These are phyloP conservation scores for Operophtera brumata DNA, from an alignment of 2,888 invertebrate species.

Conservation along the genomic window DNA sequence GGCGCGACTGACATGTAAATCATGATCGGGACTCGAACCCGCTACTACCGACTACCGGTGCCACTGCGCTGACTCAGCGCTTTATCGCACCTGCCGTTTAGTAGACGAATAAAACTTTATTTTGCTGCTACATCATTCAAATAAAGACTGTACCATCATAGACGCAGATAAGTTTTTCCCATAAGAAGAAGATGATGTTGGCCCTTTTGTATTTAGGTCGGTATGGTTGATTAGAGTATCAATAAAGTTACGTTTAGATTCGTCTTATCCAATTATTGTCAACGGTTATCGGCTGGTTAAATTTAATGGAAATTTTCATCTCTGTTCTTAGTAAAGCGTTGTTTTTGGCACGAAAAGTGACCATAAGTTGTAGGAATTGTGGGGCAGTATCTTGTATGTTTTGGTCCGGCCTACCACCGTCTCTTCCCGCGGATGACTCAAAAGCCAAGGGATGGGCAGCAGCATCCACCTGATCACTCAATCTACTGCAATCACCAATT, in stretches of 20 bases:
- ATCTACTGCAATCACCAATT: no score
- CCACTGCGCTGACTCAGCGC: conserved; percentile 75
- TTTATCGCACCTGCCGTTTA: conserved; percentile 68
- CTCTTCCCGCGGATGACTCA: no score
- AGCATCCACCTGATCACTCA: no score
- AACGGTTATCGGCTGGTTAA: conserved; percentile 7
- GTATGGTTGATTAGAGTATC: conserved; percentile 28
- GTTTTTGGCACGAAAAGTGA: no score
- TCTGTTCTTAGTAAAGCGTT: no score
- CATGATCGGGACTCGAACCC: conserved; percentile 72
- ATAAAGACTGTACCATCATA: background rate
- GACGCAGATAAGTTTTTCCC: background rate
- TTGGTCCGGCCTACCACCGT: no score
- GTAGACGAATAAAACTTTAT: conserved; percentile 20
- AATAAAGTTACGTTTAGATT: conserved; percentile 29
- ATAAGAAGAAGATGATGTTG: conserved; percentile 1
- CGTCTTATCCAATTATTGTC: conserved; percentile 23
- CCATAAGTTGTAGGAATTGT: no score
- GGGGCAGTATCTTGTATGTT: no score
- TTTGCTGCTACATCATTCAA: conserved; percentile 2
- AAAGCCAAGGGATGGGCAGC: no score
- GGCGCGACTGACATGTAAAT: conserved; percentile 78
- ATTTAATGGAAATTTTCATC: background rate
- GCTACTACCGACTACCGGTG: conserved; percentile 78
- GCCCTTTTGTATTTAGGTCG: conserved; percentile 20